Evolutionary conservation across 2,888 invertebrate genomes (phyloP).

Genomic region (Caradrina clavipalpis): DNA sequence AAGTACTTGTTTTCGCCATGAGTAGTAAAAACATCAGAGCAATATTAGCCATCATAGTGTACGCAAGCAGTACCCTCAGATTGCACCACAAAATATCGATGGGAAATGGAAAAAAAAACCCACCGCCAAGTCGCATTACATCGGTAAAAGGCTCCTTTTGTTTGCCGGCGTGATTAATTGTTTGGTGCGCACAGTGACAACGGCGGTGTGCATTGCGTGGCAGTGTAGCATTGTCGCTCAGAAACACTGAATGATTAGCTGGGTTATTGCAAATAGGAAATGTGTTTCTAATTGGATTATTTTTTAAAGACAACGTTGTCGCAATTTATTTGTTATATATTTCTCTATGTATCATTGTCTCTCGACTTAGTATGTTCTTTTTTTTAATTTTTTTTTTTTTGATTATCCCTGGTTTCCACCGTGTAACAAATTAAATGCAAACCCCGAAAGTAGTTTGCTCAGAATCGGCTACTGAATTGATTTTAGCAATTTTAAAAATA

Average conservation of each 20-base stretch:
- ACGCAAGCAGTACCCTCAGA: constrained; percentile 2
- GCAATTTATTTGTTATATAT: too few relatives aligned
- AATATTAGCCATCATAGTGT: not conserved
- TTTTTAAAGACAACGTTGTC: too few relatives aligned
- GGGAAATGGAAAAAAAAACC: constrained; percentile 50
- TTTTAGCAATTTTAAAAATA: too few relatives aligned
- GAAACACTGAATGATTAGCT: constrained; percentile 61
- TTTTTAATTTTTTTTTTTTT: too few relatives aligned
- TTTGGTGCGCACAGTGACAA: constrained; percentile 68
- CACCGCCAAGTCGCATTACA: constrained; percentile 56
- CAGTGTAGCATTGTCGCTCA: constrained; percentile 45
- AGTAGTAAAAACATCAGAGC: not conserved
- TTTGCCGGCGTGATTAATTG: constrained; percentile 72
- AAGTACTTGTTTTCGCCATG: too few relatives aligned
- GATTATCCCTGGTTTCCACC: too few relatives aligned
- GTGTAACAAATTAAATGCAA: too few relatives aligned
- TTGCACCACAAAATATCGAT: constrained; percentile 51
- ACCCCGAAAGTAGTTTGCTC: too few relatives aligned
- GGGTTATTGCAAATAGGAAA: constrained; percentile 22
- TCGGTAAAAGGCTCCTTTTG: constrained; percentile 69
- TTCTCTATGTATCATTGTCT: too few relatives aligned
- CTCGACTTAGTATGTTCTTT: too few relatives aligned
- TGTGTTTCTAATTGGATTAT: constrained; percentile 7
- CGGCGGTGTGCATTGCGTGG: constrained; percentile 53
- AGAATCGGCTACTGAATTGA: too few relatives aligned